Evolutionary conservation across 2,888 invertebrate species (phyloP), one percentile per base, ranked within the genome.

Genomic region (Galeopsomyia nigrocyanea): DNA sequence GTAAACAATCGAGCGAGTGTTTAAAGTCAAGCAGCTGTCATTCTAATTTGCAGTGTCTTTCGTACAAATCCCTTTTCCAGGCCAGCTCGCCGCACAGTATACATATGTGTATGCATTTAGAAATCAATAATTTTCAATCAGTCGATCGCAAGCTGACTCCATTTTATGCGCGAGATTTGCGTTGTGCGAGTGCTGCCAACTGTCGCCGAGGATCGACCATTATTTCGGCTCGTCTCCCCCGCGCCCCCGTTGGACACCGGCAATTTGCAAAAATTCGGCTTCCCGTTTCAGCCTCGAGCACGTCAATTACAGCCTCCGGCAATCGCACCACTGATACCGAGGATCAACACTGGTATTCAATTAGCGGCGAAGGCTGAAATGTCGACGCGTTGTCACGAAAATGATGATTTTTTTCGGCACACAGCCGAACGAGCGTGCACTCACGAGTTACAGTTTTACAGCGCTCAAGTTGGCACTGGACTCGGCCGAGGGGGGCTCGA

Each of bases 121-220:
- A 71, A 76, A 77, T 77, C 77, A 77, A 77, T 77, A 77, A 76
- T 75, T 65, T 69, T 65, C 22, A 74, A 68, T 71, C 62, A 63
- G 68, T 65, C 64, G 64, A 69, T 63, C 61, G 56, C 6, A 26
- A 60, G 53, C 53, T 49, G 69, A 69, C 62, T 73, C 75, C 71
- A 66, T 68, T 75, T 70, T 66, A 61, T 55, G 46, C 14, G 46
- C 14, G 49, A 64, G 31, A 65, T 49, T 68, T 61, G 31, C 60
- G 49, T 19, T 16, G 47, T 55, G 17, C 55, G 56, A 57, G 51
- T 47, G 63, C 51, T 26, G 64, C 74, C 74, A 75, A 75, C 75
- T 65, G 21, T 17, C 26, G 3, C 31, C 21, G 53, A 68, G n/a
- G 17, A 39, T 39, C 39, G 39, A 39, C 39, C 10, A 39, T 39